A percentile compares a stretch with the other conserved stretches of the same genome.
Conservation (phyloP, 2,113 vertebrate species). For the Canis aureus region DNA sequence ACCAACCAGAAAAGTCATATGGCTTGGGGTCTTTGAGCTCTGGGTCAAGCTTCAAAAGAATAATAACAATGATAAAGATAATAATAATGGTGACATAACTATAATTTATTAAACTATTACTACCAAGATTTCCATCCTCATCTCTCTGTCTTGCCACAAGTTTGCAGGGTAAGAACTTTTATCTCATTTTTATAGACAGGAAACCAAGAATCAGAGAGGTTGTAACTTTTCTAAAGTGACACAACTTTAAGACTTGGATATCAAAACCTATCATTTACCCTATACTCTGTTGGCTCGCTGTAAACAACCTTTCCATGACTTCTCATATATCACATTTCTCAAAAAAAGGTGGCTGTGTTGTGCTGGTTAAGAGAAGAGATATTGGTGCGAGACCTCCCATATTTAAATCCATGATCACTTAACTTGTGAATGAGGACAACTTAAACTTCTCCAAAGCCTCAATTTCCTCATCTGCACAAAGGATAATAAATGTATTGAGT, state of each 20-base stretch:
- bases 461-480: background rate
- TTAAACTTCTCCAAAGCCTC: background rate
- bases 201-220: background rate
- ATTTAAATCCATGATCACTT: conserved; percentile 20
- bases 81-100: background rate
- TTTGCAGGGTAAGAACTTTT: background rate
- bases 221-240: background rate
- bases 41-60: background rate
- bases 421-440: background rate
- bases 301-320: background rate
- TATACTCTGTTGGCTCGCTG: background rate
- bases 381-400: background rate
- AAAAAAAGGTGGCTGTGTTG: background rate
- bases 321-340: background rate
- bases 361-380: background rate
- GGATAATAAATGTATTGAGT: background rate
- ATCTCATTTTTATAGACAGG: background rate
- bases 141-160: background rate
- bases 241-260: background rate
- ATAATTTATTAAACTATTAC: background rate
- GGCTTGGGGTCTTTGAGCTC: background rate
- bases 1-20: background rate
- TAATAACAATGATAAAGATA: background rate
- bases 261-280: background rate
- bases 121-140: background rate